A percentile compares a stretch with the other conserved stretches of the same genome.
Evolutionary conservation across 2,888 invertebrate species (phyloP).

Genomic region (Acanthoscelides obtectus): DNA sequence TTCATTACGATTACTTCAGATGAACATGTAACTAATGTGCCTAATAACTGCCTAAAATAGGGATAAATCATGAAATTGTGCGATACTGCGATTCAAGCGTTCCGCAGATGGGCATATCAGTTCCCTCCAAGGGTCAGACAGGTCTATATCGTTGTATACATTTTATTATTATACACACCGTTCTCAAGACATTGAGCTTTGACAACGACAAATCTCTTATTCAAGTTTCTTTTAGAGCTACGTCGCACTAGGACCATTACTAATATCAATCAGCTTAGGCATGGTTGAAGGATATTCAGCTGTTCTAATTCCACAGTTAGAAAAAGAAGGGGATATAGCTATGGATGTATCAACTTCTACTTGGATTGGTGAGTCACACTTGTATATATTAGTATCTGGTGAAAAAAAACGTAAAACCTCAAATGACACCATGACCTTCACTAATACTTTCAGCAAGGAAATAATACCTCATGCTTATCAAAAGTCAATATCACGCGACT

Average conservation of each 20-base stretch:
- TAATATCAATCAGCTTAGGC: conserved; percentile 54
- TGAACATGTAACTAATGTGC: too few species aligned
- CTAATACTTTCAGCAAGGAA: too few species aligned
- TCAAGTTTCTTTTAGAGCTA: conserved; percentile 42
- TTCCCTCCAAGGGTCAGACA: not conserved
- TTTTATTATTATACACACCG: too few species aligned
- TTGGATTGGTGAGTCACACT: conserved; percentile 52
- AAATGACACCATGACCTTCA: too few species aligned
- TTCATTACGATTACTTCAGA: too few species aligned
- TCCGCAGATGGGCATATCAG: not conserved
- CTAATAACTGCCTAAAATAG: too few species aligned
- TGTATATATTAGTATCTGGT: too few species aligned
- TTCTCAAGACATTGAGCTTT: too few species aligned
- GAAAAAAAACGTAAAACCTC: too few species aligned
- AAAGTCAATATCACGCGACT: too few species aligned
- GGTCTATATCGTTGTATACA: conserved; percentile 15
- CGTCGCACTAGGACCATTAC: conserved; percentile 52
- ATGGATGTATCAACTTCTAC: conserved; percentile 51
- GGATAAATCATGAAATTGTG: conserved; percentile 1
- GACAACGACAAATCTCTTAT: too few species aligned
- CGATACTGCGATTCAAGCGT: not conserved
- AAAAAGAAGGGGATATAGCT: conserved; percentile 45
- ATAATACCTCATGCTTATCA: too few species aligned
- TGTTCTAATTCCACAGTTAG: conserved; percentile 56
- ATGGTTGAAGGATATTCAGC: conserved; percentile 61